A percentile compares a stretch with the other conserved stretches of the same genome.
Conservation (phyloP, 2,888 invertebrate species). For the Cynaeus angustus region DNA sequence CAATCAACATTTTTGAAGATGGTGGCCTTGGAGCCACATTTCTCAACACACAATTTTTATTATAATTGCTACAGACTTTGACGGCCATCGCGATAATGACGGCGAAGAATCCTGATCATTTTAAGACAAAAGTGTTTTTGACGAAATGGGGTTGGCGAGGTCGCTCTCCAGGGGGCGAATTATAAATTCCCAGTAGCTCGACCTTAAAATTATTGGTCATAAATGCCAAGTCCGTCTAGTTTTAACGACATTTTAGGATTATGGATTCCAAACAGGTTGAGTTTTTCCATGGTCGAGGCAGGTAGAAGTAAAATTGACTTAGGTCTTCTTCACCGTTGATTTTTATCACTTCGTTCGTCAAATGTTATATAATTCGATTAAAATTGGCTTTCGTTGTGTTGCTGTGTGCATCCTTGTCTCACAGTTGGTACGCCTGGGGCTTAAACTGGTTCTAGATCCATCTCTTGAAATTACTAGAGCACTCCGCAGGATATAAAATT, state of each 20-base stretch:
- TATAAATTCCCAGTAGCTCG: slow-evolving; percentile 53
- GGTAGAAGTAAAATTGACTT: slow-evolving; percentile 27
- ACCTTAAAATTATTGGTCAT: slow-evolving; percentile 57
- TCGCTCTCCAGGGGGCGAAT: slow-evolving; percentile 23
- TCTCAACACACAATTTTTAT: slow-evolving; percentile 39
- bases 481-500: slow-evolving; percentile 51
- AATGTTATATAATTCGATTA: slow-evolving; percentile 34
- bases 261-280: slow-evolving; percentile 16
- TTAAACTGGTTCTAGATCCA: slow-evolving; percentile 55
- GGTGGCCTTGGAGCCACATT: slow-evolving; percentile 38
- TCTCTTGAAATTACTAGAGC: slow-evolving; percentile 57
- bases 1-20: slow-evolving; percentile 55
- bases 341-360: slow-evolving; percentile 34
- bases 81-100: slow-evolving; percentile 34
- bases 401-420: slow-evolving; percentile 36
- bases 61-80: slow-evolving; percentile 33
- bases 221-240: slow-evolving; percentile 57
- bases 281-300: slow-evolving; percentile 25
- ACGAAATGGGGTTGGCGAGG: slow-evolving; percentile 19
- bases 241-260: slow-evolving; percentile 48
- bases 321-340: slow-evolving; percentile 16
- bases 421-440: slow-evolving; percentile 39
- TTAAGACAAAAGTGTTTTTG: background rate
- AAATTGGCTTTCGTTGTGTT: slow-evolving; percentile 21
- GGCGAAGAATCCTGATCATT: slow-evolving; percentile 10